Base-by-base conservation (phyloP, 53 echinoderm and acorn worm genomes). In the Zoroaster sp. region DNA sequence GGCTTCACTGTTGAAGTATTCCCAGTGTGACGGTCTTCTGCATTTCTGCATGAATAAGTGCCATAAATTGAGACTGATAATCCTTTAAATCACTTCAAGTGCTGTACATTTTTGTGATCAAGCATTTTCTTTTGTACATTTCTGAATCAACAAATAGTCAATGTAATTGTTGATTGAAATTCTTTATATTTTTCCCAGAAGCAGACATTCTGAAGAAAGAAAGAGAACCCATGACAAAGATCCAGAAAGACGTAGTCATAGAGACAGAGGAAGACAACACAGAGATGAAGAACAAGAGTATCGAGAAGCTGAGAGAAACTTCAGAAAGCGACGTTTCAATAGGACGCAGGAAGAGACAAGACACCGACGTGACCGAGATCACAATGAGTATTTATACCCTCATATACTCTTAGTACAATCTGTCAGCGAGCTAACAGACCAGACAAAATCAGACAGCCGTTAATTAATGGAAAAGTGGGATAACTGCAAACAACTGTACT, bases 231-330 rank as follows among this genome's bases (percentile, higher is more conserved):
- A 38, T 9, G 54, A 53, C 20, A 20, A 80, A 43, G 53, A 92
- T 46, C 46, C 32, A 13, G 82, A 86, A 11, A 43, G 75, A 66
- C 34, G 32, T 31, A 33, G 91, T 63, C 75, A 32, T 21, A 81
- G 89, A 72, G 81, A 81, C 54, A 71, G 35, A 72, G 72, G 46
- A 18, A 67, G 78, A 25, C 69, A 75, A 34, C 75, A 43, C 38
- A 53, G 75, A 38, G 67, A 83, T 10, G 75, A 77, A 41, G 88
- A 91, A 33, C 92, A 80, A 3, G 81, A 89, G 28, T 89, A 89
- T 14, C 55, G 66, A 23, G 90, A 89, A 41, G 90, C 90, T 35
- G 73, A 74, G 37, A 65, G 73, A n/a, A 89, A 89, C 30, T 89
- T 89, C 36, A 81, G 81, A 3, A 80, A 89, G 34, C 53, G 90